phyloP scores from a whole-genome alignment of 2,113 vertebrate genomes.

The Natator depressus region DNA sequence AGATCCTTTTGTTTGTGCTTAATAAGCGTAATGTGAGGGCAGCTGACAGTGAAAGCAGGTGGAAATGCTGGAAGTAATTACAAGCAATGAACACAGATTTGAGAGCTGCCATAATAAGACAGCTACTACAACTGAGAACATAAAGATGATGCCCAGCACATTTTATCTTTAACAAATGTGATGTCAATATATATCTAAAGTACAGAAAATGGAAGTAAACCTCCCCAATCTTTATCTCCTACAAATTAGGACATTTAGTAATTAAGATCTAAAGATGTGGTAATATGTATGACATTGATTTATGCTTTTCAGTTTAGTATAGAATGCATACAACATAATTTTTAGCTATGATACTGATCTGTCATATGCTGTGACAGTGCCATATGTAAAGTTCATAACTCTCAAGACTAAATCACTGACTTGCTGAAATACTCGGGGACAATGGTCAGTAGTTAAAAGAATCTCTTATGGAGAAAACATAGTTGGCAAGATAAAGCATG shows the following conservation, averaged over 20 bases:
- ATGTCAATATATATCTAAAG: not conserved
- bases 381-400: not conserved
- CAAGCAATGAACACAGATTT: constrained; percentile 22
- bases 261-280: not conserved
- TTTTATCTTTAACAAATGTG: not conserved
- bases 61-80: constrained; percentile 73
- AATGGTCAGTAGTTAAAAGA: not conserved
- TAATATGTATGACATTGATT: not conserved
- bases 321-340: not conserved
- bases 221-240: not conserved
- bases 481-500: not conserved
- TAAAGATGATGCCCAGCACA: not conserved
- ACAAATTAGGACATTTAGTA: not conserved
- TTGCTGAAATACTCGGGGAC: not conserved
- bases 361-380: not conserved
- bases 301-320: not conserved
- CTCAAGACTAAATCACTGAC: not conserved
- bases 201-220: not conserved
- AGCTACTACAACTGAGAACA: constrained; percentile 20
- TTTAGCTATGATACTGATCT: not conserved
- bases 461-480: not conserved
- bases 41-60: constrained; percentile 73
- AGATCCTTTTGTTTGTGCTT: constrained; percentile 73
- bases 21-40: constrained; percentile 66
- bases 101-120: not conserved